Base-by-base conservation (phyloP, 1,140 invertebrate species). In the Andrena cerasifolii region DNA sequence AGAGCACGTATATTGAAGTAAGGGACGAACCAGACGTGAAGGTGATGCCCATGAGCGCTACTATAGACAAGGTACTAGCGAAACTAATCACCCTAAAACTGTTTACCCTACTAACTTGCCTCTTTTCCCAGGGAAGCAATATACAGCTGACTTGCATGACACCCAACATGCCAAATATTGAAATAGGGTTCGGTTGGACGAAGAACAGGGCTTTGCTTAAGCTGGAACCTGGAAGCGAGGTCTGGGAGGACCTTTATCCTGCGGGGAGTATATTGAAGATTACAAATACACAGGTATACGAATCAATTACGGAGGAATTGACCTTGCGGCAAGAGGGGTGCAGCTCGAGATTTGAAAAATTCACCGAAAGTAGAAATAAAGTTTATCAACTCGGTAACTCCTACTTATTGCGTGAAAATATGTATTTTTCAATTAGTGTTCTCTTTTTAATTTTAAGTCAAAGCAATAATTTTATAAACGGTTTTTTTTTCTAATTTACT, bases 161-260 rank as follows among this genome's bases (percentile, higher is more conserved):
- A 1, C 90, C 90, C 1, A 92, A 92, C 49, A 90, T 92, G 89
- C 89, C 82, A 24, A 89, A 88, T 54, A 88, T 89, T 1, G 90
- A 83, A 4, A 92, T 96, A n/a, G 96, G 96, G 3, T 97, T 96
- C 82, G 96, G 95, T 82, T 97, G 96, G 96, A 96, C 95, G 0
- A 95, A 96, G 76, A 96, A 96, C 83, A 94, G 94, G 24, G 94
- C 94, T 5, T 91, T 97, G 2, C 93, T 97, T 6, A 95, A 95
- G 36, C 93, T 96, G 28, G 94, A 94, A 28, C 95, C 95, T 0
- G 95, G 95, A 3, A 93, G 93, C 1, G 95, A 96, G 82, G 95
- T 96, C 66, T 97, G 96, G 95, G 96, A 97, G 86, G 96, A 97
- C 86, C 92, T 97, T 2, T 96, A 95, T 89, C 96, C 96, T 5